A percentile compares a stretch with the other conserved stretches of the same genome.
Evolutionary conservation across 1,140 invertebrate genomes (phyloP).

Genomic region (Stenopsyche tienmushanensis): DNA sequence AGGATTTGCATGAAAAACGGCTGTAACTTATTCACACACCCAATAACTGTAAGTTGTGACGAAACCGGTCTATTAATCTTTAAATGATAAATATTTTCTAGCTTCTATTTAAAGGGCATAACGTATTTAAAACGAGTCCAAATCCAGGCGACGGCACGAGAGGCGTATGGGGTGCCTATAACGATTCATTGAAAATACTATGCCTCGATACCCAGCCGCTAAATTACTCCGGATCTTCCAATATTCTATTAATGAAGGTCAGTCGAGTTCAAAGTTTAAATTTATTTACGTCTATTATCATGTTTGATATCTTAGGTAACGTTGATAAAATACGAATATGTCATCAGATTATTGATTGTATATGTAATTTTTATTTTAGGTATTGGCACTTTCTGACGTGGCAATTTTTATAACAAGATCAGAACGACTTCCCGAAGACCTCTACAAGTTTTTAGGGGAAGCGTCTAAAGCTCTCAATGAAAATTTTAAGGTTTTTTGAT

Average conservation of each 20-base stretch:
- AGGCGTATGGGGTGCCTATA: constrained; percentile 79
- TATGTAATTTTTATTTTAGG: constrained; percentile 45
- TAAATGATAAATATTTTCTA: neutral
- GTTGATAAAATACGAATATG: neutral
- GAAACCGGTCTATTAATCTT: neutral
- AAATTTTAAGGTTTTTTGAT: constrained; percentile 61
- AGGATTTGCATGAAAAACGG: no score
- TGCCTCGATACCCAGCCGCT: constrained; percentile 73
- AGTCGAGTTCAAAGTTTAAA: no score
- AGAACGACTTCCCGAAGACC: constrained; percentile 74
- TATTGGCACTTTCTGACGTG: constrained; percentile 79
- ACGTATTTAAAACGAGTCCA: constrained; percentile 74
- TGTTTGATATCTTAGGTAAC: neutral
- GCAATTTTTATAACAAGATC: constrained; percentile 78
- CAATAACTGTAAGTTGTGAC: neutral
- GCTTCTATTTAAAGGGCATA: no score
- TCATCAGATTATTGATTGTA: neutral
- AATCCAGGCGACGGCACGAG: constrained; percentile 75
- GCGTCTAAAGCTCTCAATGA: constrained; percentile 75
- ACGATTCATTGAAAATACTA: constrained; percentile 64
- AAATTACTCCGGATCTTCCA: constrained; percentile 26
- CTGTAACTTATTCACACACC: no score
- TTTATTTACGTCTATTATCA: no score
- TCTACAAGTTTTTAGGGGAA: constrained; percentile 78
- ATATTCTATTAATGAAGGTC: constrained; percentile 68